Base-by-base conservation (phyloP, 2,113 vertebrate species). In the Sisor rabdophorus region DNA sequence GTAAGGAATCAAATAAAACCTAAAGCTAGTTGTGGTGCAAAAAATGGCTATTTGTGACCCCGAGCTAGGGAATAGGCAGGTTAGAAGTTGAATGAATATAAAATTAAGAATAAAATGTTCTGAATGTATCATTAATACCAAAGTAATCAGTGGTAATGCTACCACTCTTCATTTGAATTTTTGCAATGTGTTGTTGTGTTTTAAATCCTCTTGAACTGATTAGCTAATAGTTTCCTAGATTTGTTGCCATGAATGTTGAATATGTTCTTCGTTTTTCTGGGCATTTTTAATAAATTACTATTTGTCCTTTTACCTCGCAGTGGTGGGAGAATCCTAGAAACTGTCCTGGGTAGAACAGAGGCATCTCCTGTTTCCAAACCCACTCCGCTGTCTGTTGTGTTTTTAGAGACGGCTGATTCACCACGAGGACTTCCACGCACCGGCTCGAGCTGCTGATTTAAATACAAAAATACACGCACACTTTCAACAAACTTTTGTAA, bases 341-440 rank as follows among this genome's bases (percentile, higher is more conserved):
- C 55, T 1, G 58, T 63, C 55, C 86, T 88, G 28, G 89, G 87
- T 72, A 87, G 44, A n/a, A 7, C 9, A 0, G 65, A 22, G 13
- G 71, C 47, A 24, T 84, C 86, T 24, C 78, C 77, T 56, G 80
- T 77, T 11, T 91, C 89, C 83, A 90, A 80, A 78, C 84, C 87
- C 79, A 93, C 86, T 22, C 91, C 91, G 6, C 91, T 92, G 86
- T 93, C 91, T 11, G 86, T 81, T 68, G 91, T 92, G 60, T 50
- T 80, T 78, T 91, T 92, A 4, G 91, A 92, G 81, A 86, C 81
- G 0, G 90, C 92, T 0, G 91, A 92, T 69, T 91, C 89, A 11
- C 89, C 89, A 1, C 92, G 89, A 40, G 55, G 36, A 26, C 74
- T 56, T 2, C 52, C 83, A n/a, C 71, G 87, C 87, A 65, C 60